Percentiles rank a stretch among this genome's conserved stretches.
Conservation (phyloP, 2,113 vertebrate genomes). For the Nothocercus julius region DNA sequence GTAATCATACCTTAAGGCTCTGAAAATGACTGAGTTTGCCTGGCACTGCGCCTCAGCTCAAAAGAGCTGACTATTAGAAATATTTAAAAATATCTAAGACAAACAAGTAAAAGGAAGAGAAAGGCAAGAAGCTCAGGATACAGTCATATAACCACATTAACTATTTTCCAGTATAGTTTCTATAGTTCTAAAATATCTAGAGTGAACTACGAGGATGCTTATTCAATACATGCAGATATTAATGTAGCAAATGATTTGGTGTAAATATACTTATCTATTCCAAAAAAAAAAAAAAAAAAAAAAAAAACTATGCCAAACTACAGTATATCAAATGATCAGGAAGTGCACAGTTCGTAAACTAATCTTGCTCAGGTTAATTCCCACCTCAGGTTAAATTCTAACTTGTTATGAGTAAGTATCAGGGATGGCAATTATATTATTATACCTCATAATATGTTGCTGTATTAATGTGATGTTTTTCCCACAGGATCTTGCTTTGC, state of each 20-base stretch:
- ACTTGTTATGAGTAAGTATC: background rate
- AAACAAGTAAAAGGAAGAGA: background rate
- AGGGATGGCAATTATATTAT: rapidly evolving
- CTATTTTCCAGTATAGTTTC: background rate
- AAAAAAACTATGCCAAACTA: background rate
- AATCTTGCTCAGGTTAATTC: background rate
- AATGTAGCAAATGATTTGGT: background rate
- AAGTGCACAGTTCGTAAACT: background rate
- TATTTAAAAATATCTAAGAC: background rate
- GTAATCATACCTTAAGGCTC: background rate
- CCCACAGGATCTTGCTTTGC: background rate
- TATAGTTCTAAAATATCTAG: background rate
- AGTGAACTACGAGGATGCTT: background rate
- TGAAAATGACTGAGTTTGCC: background rate
- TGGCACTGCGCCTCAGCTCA: background rate
- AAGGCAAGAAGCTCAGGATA: background rate
- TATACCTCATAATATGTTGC: background rate
- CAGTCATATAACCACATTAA: background rate
- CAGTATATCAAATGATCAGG: background rate
- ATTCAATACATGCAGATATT: background rate
- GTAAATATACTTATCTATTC: background rate
- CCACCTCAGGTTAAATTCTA: background rate
- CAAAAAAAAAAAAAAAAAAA: background rate
- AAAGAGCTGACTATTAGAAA: background rate
- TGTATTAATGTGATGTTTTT: background rate